A percentile compares a stretch with the other conserved stretches of the same genome.
phyloP scores from a whole-genome alignment of 2,113 vertebrate genomes.

The Neofelis nebulosa region DNA sequence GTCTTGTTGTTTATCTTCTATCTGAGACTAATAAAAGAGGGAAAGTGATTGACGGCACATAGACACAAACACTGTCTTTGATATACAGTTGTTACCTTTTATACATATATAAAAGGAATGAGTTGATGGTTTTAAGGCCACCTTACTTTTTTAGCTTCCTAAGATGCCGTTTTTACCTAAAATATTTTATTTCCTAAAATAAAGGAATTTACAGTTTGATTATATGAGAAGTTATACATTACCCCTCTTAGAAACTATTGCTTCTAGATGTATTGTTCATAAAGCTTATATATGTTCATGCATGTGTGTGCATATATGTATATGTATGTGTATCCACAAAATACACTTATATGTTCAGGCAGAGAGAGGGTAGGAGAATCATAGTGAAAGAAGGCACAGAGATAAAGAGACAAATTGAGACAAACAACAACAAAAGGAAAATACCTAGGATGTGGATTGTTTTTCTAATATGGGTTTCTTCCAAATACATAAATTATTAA shows the following conservation, averaged over 20 bases:
- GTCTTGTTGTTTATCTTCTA: slow-evolving; percentile 85
- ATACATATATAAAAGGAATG: slow-evolving; percentile 58
- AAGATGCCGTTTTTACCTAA: neutral
- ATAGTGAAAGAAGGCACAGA: neutral
- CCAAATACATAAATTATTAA: slow-evolving; percentile 45
- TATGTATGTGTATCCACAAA: neutral
- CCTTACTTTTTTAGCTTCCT: slow-evolving; percentile 68
- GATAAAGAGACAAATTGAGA: neutral
- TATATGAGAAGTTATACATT: neutral
- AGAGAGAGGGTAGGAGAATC: neutral
- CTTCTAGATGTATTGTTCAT: neutral
- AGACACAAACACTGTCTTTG: slow-evolving; percentile 64
- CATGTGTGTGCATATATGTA: neutral
- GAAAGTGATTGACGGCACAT: slow-evolving; percentile 79
- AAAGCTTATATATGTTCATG: neutral
- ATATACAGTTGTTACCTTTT: slow-evolving; percentile 51
- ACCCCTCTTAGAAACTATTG: neutral
- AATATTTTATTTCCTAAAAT: neutral
- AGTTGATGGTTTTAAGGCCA: slow-evolving; percentile 66
- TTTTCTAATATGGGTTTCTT: slow-evolving; percentile 17
- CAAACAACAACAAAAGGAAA: neutral
- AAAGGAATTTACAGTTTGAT: neutral
- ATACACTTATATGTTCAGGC: neutral
- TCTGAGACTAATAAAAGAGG: slow-evolving; percentile 83
- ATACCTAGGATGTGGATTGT: neutral